A percentile compares a stretch with the other conserved stretches of the same genome.
phyloP scores from a whole-genome alignment of 2,797 vertebrate genomes.

The Vireo griseus region DNA sequence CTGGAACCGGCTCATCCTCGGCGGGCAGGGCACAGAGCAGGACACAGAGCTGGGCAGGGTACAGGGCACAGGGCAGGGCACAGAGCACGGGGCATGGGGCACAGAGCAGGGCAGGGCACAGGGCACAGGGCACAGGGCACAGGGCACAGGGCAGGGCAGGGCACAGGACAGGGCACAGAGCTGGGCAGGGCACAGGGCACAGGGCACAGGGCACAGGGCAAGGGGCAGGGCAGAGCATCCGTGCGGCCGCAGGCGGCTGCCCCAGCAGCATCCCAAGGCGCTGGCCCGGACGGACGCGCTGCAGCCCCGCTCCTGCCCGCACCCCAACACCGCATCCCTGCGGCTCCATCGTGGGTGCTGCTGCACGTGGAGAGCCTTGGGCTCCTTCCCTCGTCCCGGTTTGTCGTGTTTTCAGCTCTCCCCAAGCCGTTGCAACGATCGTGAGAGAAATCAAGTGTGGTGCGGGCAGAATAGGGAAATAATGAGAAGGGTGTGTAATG shows the following conservation, averaged over 20 bases:
- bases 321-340: neutral
- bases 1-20: neutral
- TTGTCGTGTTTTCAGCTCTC: accelerated
- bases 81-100: neutral
- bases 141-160: no score
- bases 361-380: neutral
- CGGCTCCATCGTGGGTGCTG: neutral
- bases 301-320: neutral
- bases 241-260: neutral
- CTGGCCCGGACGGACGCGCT: neutral
- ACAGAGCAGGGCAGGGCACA: neutral
- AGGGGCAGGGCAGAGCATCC: neutral
- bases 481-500: neutral
- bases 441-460: accelerated
- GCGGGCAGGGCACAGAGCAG: neutral
- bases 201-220: neutral
- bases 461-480: neutral
- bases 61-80: neutral
- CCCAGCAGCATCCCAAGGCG: neutral
- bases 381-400: neutral
- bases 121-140: neutral
- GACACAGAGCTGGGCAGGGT: neutral
- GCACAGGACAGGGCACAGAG: no score
- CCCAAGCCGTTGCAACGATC: accelerated
- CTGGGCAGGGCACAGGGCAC: no score